Conservation (phyloP, 2,113 vertebrate genomes). For the Nothobranchius kuhntae region DNA sequence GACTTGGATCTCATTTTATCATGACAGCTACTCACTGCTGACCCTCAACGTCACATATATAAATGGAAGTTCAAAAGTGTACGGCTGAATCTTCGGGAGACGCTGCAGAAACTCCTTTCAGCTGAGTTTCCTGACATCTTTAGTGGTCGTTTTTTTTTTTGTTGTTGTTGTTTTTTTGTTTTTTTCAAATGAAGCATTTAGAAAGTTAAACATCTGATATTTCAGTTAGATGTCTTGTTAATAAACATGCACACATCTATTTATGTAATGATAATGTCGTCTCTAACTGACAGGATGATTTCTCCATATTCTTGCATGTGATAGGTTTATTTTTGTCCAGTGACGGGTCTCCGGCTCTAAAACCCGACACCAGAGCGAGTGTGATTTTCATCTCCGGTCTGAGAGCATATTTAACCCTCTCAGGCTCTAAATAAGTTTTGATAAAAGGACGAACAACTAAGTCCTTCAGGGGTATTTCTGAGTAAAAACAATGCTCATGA, state of each 20-base stretch:
- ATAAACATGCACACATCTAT: background rate
- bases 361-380: conserved; percentile 63
- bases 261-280: conserved; percentile 48
- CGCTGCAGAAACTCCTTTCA: too few relatives aligned
- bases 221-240: background rate
- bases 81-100: background rate
- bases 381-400: conserved; percentile 36
- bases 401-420: conserved; percentile 8
- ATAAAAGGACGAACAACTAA: too few relatives aligned
- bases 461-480: too few relatives aligned
- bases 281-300: conserved; percentile 41
- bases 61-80: background rate
- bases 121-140: background rate
- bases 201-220: background rate
- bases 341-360: conserved; percentile 44
- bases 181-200: background rate
- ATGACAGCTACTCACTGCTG: conserved; percentile 16
- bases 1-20: conserved; percentile 46
- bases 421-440: too few relatives aligned
- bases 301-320: conserved; percentile 53
- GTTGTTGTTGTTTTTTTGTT: too few relatives aligned
- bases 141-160: background rate
- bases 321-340: conserved; percentile 71
- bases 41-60: conserved; percentile 6
- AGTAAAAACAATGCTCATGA: too few relatives aligned